Conservation (phyloP, 2,888 invertebrate genomes). For the Athripsodes cinereus region DNA sequence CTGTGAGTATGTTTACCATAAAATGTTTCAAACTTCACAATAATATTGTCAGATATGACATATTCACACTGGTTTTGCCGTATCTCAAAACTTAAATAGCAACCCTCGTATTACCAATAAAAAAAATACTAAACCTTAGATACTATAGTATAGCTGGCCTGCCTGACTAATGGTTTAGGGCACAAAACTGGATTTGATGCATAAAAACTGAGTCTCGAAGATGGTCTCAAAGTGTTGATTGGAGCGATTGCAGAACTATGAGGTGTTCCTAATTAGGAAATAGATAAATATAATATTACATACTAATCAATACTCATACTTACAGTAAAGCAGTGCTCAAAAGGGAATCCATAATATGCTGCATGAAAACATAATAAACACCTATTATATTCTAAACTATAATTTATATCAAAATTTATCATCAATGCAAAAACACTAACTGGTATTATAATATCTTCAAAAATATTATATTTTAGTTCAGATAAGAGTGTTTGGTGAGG, state of each 20-base stretch:
- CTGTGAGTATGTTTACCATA: no score
- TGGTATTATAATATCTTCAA: no score
- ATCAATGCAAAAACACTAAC: no score
- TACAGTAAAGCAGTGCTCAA: not conserved
- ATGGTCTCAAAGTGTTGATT: slow-evolving; percentile 11
- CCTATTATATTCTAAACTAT: no score
- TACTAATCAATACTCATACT: not conserved
- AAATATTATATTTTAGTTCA: no score
- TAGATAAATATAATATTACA: not conserved
- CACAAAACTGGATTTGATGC: slow-evolving; percentile 45
- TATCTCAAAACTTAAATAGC: no score
- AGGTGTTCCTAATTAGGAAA: slow-evolving; percentile 9
- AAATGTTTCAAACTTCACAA: no score
- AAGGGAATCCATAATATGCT: slow-evolving; percentile 1
- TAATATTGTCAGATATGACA: no score
- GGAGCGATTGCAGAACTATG: slow-evolving; percentile 12
- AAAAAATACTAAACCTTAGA: slow-evolving; percentile 13
- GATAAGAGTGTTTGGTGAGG: no score
- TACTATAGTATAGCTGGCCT: slow-evolving; percentile 24
- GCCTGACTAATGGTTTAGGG: slow-evolving; percentile 30
- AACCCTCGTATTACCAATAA: no score
- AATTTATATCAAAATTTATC: no score
- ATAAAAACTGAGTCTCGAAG: slow-evolving; percentile 38
- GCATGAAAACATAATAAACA: not conserved
- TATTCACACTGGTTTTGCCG: no score